Evolutionary conservation across 2,888 invertebrate genomes (phyloP).

Genomic region (Silvanus unidentatus): DNA sequence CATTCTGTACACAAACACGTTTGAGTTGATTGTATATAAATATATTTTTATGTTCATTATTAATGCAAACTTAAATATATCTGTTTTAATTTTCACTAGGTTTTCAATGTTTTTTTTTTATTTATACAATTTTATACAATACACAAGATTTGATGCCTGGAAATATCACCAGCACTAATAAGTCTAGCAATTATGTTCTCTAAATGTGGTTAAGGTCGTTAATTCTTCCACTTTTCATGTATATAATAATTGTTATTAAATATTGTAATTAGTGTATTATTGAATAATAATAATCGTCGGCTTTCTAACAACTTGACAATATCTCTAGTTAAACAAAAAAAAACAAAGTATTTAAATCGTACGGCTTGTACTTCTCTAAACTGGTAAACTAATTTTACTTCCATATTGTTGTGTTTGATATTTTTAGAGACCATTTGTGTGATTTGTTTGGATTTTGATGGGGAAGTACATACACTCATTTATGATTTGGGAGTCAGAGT

Average conservation of each 20-base stretch:
- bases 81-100: conserved; percentile 1
- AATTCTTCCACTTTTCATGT: conserved; percentile 18
- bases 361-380: no score
- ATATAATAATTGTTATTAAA: conserved; percentile 17
- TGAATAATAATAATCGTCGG: conserved; percentile 9
- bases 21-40: no score
- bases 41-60: no score
- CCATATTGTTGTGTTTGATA: background rate
- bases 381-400: no score
- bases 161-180: conserved; percentile 3
- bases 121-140: background rate
- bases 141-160: background rate
- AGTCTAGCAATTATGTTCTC: conserved; percentile 1
- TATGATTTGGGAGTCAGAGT: background rate
- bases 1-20: background rate
- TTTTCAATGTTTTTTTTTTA: background rate
- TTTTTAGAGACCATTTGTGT: no score
- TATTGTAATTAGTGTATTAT: conserved; percentile 14
- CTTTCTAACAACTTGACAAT: conserved; percentile 20
- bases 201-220: conserved; percentile 7
- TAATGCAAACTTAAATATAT: background rate
- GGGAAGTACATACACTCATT: no score
- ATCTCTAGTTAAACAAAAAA: conserved; percentile 14
- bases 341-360: background rate
- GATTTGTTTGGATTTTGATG: no score